Evolutionary conservation across 2,797 vertebrate species (phyloP), one percentile per base, ranked within the genome.

Genomic region (Alfaro cultratus): DNA sequence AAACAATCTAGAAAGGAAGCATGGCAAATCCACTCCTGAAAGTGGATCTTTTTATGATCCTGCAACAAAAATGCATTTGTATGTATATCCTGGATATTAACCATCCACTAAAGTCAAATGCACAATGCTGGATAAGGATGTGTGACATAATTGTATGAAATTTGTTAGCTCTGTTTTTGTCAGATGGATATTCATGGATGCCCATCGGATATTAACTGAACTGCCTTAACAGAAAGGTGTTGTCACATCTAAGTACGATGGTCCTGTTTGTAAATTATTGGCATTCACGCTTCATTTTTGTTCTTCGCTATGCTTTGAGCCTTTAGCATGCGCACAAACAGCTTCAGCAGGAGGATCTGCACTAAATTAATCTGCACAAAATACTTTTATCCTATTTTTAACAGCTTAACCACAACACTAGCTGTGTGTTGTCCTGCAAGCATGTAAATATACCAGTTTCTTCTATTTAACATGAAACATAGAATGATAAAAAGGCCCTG

Each of bases 401-500:
- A 77, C 16, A 68, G 72, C 29, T 76, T 68, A 74, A 67, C 51
- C 55, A 75, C 43, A 36, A 83, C 75, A 60, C 46, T 57, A 23
- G 46, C 26, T 51, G 12, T 49, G 83, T 46, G 71, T 51, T 76
- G 73, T 81, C 83, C 74, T 76, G 73, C 47, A 68, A 83, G 72
- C n/a, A 57, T 77, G 73, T 76, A 67, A 80, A 83, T 75, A 78
- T 53, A 72, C 79, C 73, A 85, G 49, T 85, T 78, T 46, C 26
- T 23, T 83, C 57, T 75, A 76, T 87, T 90, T 80, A 80, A 88
- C 93, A 90, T 72, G 80, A 55, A 80, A 89, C 78, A 85, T 82
- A 64, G 89, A 88, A 84, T 67, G 79, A 77, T 74, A 71, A 79
- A 76, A 77, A 78, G 78, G 39, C 15, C 73, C 64, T 83, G 83